These are phyloP conservation scores for Myxocyprinus asiaticus DNA, from an alignment of 2,113 vertebrate species.

Conservation along the genomic window DNA sequence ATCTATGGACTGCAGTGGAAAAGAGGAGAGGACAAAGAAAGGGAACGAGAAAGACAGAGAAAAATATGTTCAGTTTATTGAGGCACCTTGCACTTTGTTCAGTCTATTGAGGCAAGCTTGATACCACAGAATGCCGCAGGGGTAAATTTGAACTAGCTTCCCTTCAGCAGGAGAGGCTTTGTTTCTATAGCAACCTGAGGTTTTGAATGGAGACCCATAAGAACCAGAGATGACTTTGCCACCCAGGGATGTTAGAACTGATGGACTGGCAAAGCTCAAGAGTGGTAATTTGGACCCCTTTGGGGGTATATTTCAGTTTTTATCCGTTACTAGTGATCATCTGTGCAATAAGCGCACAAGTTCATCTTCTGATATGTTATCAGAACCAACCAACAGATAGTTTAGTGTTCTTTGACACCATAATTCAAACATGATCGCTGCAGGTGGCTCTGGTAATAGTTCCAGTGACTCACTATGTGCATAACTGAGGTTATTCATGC, in stretches of 20 bases:
- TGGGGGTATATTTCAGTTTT: neutral
- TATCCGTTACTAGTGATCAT: conserved; percentile 10
- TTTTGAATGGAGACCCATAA: conserved; percentile 9
- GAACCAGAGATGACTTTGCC: conserved; percentile 25
- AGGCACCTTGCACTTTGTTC: conserved; percentile 31
- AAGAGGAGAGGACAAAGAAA: conserved; percentile 12
- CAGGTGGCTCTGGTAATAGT: neutral
- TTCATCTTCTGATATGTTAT: neutral
- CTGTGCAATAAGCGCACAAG: neutral
- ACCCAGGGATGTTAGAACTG: conserved; percentile 24
- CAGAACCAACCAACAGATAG: conserved; percentile 11
- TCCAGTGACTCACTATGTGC: neutral
- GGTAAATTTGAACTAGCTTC: conserved; percentile 39
- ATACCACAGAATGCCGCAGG: conserved; percentile 35
- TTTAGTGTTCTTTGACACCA: conserved; percentile 6
- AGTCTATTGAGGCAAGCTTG: conserved; percentile 30
- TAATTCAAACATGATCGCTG: conserved; percentile 24
- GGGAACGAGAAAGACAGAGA: neutral
- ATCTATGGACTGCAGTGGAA: conserved; percentile 84
- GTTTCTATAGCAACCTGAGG: conserved; percentile 51
- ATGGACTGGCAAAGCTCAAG: conserved; percentile 9
- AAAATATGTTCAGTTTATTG: conserved; percentile 30
- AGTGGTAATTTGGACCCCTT: conserved; percentile 14
- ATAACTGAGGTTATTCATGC: neutral
- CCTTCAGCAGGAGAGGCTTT: conserved; percentile 36